Conservation (phyloP, 2,797 vertebrate genomes). For the Carcharodon carcharias region DNA sequence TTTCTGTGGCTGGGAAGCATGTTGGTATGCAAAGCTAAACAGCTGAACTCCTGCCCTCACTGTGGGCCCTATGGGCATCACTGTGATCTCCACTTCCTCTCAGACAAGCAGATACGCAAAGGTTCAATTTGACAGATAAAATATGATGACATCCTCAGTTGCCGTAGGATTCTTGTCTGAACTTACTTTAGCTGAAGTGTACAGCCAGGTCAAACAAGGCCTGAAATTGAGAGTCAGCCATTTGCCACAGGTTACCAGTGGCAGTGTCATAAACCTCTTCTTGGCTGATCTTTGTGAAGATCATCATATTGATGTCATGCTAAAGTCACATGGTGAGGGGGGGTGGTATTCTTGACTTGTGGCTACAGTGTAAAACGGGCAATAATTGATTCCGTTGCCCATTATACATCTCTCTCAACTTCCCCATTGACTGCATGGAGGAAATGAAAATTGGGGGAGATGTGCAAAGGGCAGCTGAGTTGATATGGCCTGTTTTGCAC, state of each 20-base stretch:
- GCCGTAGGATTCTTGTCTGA: not conserved
- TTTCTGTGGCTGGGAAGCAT: not conserved
- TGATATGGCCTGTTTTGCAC: too few species aligned
- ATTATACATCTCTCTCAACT: not conserved
- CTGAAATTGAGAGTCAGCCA: not conserved
- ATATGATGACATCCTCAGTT: not conserved
- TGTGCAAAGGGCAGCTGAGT: not conserved
- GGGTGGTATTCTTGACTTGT: not conserved
- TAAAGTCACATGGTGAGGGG: not conserved
- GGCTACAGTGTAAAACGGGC: not conserved
- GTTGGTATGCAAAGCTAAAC: not conserved
- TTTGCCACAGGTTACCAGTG: not conserved
- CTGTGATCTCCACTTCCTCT: not conserved
- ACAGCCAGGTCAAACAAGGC: not conserved
- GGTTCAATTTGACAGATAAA: not conserved
- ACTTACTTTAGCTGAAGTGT: not conserved
- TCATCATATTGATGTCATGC: not conserved
- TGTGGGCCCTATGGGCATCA: not conserved
- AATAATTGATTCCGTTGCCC: not conserved
- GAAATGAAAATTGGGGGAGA: not conserved
- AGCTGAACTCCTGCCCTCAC: not conserved
- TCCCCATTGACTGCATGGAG: not conserved
- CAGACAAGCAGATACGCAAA: not conserved
- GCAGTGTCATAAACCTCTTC: not conserved
- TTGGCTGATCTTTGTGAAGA: not conserved